Conservation (phyloP, 1,140 invertebrate species). For the Cepaea nemoralis region DNA sequence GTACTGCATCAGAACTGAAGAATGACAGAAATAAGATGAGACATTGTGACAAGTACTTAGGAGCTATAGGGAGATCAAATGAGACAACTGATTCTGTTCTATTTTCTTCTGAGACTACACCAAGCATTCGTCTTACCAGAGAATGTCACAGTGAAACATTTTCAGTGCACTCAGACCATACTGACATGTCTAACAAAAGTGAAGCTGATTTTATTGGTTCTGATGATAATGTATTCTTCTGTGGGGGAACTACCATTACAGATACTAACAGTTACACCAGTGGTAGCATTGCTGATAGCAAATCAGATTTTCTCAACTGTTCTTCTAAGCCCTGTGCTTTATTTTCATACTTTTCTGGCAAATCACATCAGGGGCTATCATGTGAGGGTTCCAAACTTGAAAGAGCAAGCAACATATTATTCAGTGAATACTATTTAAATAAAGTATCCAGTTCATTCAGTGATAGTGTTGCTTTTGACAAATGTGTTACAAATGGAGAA, state of each 20-base stretch:
- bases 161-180: conserved; percentile 48
- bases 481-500: conserved; percentile 47
- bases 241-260: neutral
- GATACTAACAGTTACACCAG: neutral
- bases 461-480: conserved; percentile 38
- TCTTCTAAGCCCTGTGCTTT: conserved; percentile 20
- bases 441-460: neutral
- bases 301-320: conserved; percentile 7
- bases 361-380: neutral
- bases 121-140: neutral
- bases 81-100: neutral
- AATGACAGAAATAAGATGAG: neutral
- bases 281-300: neutral
- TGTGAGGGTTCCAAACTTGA: conserved; percentile 28
- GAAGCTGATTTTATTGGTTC: neutral
- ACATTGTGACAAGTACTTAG: neutral
- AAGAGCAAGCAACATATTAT: neutral
- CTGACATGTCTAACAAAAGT: neutral
- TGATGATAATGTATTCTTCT: neutral
- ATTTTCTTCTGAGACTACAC: neutral
- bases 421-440: neutral
- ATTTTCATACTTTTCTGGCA: neutral
- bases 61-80: neutral
- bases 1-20: neutral
- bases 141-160: conserved; percentile 54